Conservation (phyloP, 2,888 invertebrate genomes). For the Protophormia terraenovae region DNA sequence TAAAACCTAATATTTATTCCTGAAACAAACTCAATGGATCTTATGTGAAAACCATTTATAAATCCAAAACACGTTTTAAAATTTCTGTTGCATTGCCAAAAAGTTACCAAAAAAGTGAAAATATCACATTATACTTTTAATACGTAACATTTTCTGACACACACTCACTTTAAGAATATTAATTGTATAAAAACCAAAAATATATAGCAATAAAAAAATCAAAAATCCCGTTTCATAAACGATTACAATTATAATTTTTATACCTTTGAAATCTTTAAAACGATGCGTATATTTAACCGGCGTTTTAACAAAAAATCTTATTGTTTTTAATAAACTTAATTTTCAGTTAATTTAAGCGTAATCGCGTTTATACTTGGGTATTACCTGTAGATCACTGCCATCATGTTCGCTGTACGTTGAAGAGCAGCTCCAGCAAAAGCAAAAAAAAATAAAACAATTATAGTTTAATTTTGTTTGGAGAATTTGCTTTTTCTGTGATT, state of each 20-base stretch:
- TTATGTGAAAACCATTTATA: constrained; percentile 19
- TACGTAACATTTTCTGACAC: no score
- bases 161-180: not conserved
- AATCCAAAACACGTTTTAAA: constrained; percentile 40
- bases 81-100: not conserved
- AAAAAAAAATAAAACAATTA: constrained; percentile 13
- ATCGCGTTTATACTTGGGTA: constrained; percentile 69
- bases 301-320: constrained; percentile 21
- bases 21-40: not conserved
- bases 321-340: constrained; percentile 6
- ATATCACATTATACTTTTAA: constrained; percentile 18
- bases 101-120: constrained; percentile 43
- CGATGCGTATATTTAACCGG: constrained; percentile 30
- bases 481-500: constrained; percentile 35
- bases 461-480: constrained; percentile 46
- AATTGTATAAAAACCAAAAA: not conserved
- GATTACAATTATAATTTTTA: no score
- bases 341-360: constrained; percentile 41
- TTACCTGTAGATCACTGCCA: constrained; percentile 80
- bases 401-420: constrained; percentile 62
- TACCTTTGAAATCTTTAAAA: not conserved
- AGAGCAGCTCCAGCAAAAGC: constrained; percentile 56
- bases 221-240: not conserved
- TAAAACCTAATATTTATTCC: not conserved
- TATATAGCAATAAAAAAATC: not conserved